phyloP scores from a whole-genome alignment of 2,113 vertebrate species.

The Ondatra zibethicus region DNA sequence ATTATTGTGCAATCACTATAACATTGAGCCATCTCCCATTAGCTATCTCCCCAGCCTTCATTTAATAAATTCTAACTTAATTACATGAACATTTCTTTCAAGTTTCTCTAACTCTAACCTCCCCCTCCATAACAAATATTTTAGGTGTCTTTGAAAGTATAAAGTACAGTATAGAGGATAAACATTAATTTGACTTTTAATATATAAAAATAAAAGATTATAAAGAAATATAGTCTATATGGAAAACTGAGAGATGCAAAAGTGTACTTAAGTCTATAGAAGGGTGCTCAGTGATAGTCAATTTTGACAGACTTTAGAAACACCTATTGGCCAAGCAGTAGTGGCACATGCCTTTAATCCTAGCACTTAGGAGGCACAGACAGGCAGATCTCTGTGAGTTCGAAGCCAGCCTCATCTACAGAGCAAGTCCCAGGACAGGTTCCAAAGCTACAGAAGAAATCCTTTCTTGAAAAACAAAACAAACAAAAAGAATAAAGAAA shows the following conservation, averaged over 20 bases:
- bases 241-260: slow-evolving; percentile 36
- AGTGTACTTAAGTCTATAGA: background rate
- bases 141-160: slow-evolving; percentile 32
- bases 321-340: background rate
- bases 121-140: slow-evolving; percentile 8
- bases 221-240: background rate
- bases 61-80: slow-evolving; percentile 39
- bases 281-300: background rate
- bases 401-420: too few relatives aligned
- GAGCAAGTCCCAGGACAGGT: too few relatives aligned
- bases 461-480: too few relatives aligned
- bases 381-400: too few relatives aligned
- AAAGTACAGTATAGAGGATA: background rate
- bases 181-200: slow-evolving; percentile 6
- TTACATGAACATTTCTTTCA: slow-evolving; percentile 3
- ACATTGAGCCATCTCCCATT: background rate
- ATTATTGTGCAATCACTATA: background rate
- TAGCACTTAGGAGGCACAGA: too few relatives aligned
- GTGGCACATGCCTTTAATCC: too few relatives aligned
- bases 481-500: background rate
- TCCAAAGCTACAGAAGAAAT: too few relatives aligned
- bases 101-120: slow-evolving; percentile 48
- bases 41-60: background rate
- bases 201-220: background rate
- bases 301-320: background rate